Evolutionary conservation across 2,797 vertebrate genomes (phyloP).

Genomic region (Pangasius macronema): DNA sequence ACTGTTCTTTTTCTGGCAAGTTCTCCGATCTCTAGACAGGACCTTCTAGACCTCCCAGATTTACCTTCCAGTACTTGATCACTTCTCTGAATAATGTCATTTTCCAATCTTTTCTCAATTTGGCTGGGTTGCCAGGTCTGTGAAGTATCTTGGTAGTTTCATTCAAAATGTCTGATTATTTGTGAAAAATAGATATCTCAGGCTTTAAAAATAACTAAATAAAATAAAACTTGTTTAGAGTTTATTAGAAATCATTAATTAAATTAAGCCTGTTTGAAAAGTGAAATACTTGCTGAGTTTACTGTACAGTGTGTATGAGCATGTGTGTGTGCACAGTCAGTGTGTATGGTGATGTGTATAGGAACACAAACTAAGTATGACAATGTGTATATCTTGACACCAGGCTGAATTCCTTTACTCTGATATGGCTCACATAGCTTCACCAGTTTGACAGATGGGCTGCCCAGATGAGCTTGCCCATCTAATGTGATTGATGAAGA

Average conservation of each 20-base stretch:
- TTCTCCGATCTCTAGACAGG: background rate
- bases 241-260: background rate
- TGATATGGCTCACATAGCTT: background rate
- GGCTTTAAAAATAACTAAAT: background rate
- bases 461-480: background rate
- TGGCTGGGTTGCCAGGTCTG: background rate
- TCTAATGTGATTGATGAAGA: constrained; percentile 48
- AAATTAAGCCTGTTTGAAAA: background rate
- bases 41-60: background rate
- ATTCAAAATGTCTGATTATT: background rate
- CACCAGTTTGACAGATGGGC: constrained; percentile 24
- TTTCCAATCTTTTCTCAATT: background rate
- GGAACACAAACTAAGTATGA: background rate
- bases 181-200: background rate
- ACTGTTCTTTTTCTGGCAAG: background rate
- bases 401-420: constrained; percentile 10
- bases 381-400: background rate
- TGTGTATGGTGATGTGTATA: background rate
- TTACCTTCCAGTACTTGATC: background rate
- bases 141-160: background rate
- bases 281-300: background rate
- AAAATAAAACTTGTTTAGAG: background rate
- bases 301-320: background rate
- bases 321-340: background rate
- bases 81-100: background rate